Evolutionary conservation across 1,140 invertebrate species (phyloP), one percentile per base, ranked within the genome.

Genomic region (Linepithema humile): DNA sequence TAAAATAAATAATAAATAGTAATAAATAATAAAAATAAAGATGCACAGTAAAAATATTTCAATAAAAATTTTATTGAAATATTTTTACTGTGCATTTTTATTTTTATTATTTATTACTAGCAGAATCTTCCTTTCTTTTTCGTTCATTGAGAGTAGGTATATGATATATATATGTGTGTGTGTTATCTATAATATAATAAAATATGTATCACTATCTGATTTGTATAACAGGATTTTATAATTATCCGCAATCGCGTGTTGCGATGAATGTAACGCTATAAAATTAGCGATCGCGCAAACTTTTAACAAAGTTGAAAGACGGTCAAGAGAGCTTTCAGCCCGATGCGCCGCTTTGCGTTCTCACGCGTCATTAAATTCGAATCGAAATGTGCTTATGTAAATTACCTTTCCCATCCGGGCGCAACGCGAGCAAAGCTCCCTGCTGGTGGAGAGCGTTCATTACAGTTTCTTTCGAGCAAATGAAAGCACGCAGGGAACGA

Each of bases 331-430:
- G 75, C 64, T 80, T 69, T 69, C 23, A 70, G n/a, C 62, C 69
- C 35, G 32, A 53, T 26, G n/a, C 38, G 26, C 20, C 60, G 64
- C 32, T 62, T 59, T 57, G 23, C 53, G 35, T 74, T 74, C 60
- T n/a, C 43, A 5, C 74, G 60, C 23, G 38, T 70, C 64, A 80
- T 80, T 80, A 80, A 80, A 70, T 80, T 80, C 75, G 48, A 70
- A 70, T 70, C 23, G 75, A 69, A 12, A 69, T 69, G 35, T 48
- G 35, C 20, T 77, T 40, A 65, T 12, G 32, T 35, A 32, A 80
- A 48, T 15, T 48, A 23, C 23, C 12, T 70, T 69, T 55, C 48
- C n/a, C 59, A 38, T 38, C 29, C 15, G 17, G 17, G 6, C 23
- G 35, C 35, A 4, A 7, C 23, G 2, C 40, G n/a, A 70, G 26